Evolutionary conservation across 2,888 invertebrate genomes (phyloP).

Genomic region (Nymphalis urticae): DNA sequence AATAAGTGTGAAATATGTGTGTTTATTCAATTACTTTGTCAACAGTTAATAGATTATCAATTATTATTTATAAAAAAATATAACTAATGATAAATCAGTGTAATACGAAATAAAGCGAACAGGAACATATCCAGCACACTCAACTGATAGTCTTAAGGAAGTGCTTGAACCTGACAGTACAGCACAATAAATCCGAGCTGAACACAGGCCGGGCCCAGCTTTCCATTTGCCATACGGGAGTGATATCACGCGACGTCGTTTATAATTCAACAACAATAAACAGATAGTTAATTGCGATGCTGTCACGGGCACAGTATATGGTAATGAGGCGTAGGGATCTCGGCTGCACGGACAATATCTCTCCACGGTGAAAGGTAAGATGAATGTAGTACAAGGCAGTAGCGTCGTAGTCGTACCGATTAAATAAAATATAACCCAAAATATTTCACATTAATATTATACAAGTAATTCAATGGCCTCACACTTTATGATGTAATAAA

Average conservation of each 20-base stretch:
- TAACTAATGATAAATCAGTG: not conserved
- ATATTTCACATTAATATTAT: not conserved
- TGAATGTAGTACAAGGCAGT: constrained; percentile 49
- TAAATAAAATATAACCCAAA: not conserved
- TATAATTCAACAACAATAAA: constrained; percentile 81
- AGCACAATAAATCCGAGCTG: constrained; percentile 21
- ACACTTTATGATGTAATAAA: too few species aligned
- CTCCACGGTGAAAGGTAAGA: constrained; percentile 79
- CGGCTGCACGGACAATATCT: constrained; percentile 79
- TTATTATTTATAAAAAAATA: not conserved
- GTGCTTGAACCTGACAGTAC: constrained; percentile 14
- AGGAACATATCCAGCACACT: not conserved
- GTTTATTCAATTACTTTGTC: too few species aligned
- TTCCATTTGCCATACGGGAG: constrained; percentile 51
- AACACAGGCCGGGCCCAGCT: constrained; percentile 40
- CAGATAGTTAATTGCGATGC: constrained; percentile 81
- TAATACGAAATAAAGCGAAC: not conserved
- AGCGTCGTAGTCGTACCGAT: constrained; percentile 27
- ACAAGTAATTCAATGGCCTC: too few species aligned
- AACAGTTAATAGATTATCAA: too few species aligned
- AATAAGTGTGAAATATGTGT: too few species aligned
- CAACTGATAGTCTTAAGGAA: constrained; percentile 17
- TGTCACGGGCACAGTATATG: constrained; percentile 81
- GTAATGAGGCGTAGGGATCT: constrained; percentile 80
- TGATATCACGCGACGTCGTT: constrained; percentile 72